A percentile compares a stretch with the other conserved stretches of the same genome.
Conservation (phyloP, 2,113 vertebrate genomes). For the Sturnira hondurensis region DNA sequence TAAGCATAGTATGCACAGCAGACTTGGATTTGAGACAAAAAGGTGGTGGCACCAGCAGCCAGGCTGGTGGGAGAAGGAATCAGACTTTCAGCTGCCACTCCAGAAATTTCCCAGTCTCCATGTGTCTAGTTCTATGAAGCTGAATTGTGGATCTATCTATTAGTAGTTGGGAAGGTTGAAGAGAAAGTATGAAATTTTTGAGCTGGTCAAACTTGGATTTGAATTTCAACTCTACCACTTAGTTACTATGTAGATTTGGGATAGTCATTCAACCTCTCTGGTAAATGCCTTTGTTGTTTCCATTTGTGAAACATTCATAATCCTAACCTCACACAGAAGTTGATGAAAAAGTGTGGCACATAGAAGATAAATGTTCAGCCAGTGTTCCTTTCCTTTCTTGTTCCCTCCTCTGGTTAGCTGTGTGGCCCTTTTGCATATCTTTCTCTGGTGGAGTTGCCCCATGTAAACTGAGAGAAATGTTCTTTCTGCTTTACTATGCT, state of each 20-base stretch:
- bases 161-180: not conserved
- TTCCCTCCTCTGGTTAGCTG: not conserved
- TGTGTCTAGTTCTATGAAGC: not conserved
- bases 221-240: not conserved
- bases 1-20: not conserved
- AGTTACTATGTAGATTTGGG: not conserved
- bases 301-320: not conserved
- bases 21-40: not conserved
- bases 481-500: not conserved
- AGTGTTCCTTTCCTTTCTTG: not conserved
- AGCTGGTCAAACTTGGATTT: not conserved
- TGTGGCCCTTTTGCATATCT: not conserved
- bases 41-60: not conserved
- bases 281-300: not conserved
- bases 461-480: not conserved
- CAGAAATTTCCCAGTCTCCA: not conserved
- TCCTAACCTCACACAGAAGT: not conserved
- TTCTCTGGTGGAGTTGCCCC: not conserved
- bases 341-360: not conserved
- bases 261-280: not conserved
- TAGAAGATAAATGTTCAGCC: slow-evolving; percentile 10
- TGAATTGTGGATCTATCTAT: not conserved
- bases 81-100: not conserved
- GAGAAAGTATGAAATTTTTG: slow-evolving; percentile 10
- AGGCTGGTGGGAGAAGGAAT: not conserved